Evolutionary conservation across 2,797 vertebrate genomes (phyloP).

Genomic region (Eulemur albifrons): DNA sequence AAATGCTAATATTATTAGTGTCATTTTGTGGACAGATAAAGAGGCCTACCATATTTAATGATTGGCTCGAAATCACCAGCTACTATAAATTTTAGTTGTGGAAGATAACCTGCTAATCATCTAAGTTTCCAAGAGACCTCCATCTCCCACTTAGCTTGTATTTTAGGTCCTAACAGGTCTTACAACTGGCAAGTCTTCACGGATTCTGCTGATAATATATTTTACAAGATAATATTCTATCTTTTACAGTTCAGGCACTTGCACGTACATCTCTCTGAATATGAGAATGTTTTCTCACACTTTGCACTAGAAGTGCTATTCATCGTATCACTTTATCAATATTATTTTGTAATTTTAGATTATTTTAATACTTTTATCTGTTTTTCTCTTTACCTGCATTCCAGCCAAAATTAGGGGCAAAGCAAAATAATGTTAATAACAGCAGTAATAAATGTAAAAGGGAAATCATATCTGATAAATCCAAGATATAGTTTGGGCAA

Average conservation of each 20-base stretch:
- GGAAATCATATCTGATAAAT: neutral
- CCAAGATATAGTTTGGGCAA: neutral
- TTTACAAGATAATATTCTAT: neutral
- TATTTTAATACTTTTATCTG: neutral
- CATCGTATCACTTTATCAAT: neutral
- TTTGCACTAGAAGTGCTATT: neutral
- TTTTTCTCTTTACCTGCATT: neutral
- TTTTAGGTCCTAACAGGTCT: neutral
- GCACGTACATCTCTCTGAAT: neutral
- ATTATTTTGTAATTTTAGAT: neutral
- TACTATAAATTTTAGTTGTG: neutral
- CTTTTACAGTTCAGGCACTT: neutral
- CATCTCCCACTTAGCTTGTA: neutral
- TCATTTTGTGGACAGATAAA: neutral
- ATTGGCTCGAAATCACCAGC: neutral
- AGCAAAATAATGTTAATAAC: neutral
- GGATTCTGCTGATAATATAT: neutral
- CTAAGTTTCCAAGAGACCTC: neutral
- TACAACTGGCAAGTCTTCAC: neutral
- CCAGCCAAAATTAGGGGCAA: neutral
- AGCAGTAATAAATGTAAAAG: neutral
- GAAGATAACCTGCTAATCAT: neutral
- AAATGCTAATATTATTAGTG: neutral
- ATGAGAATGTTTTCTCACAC: neutral
- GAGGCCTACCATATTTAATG: neutral